Base-by-base conservation (phyloP, 2,888 invertebrate species). In the Polietes domitor region DNA sequence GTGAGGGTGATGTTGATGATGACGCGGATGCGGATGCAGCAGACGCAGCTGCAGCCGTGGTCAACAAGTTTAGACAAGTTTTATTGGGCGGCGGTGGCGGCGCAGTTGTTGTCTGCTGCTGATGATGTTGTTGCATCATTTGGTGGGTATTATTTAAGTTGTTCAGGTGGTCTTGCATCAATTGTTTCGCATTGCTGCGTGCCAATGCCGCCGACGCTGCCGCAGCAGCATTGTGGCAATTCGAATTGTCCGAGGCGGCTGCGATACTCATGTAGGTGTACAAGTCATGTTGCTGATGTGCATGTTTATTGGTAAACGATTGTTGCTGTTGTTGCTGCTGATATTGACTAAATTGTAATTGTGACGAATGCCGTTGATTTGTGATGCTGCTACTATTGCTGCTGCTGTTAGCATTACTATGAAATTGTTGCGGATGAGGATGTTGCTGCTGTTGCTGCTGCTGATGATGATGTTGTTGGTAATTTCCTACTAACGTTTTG, bases 91-190 rank as follows among this genome's bases (percentile, higher is more conserved):
- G 41, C 28, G 37, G n/a, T 28, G 63, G 12, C 50, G 41, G 7
- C 17, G 58, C 58, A 19, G 7, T 75, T 24, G 79, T 82, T 32
- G 81, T 84, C 5, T 80, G 83, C 15, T 85, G 82, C 12, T 85
- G 83, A 17, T 85, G 83, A 12, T 86, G 85, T 5, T 86, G 85
- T 19, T 85, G 79, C 70, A 77, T 28, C 79, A 12, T 63, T 83
- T 83, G 83, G 83, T 81, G 43, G 85, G 65, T 86, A 85, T 58
- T 78, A 84, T 74, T 82, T 47, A 68, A 88, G 63, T 87, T 89
- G 37, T 88, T 88, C 24, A 88, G 87, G 47, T 90, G 91, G 85
- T 89, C 88, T 77, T 90, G 90, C 88, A 90, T 87, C 88, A 90
- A 89, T 80, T 85, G 80, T 78, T 86, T 83, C 12, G 78, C 78